Evolutionary conservation across 2,888 invertebrate species (phyloP).

Genomic region (Zygaena filipendulae): DNA sequence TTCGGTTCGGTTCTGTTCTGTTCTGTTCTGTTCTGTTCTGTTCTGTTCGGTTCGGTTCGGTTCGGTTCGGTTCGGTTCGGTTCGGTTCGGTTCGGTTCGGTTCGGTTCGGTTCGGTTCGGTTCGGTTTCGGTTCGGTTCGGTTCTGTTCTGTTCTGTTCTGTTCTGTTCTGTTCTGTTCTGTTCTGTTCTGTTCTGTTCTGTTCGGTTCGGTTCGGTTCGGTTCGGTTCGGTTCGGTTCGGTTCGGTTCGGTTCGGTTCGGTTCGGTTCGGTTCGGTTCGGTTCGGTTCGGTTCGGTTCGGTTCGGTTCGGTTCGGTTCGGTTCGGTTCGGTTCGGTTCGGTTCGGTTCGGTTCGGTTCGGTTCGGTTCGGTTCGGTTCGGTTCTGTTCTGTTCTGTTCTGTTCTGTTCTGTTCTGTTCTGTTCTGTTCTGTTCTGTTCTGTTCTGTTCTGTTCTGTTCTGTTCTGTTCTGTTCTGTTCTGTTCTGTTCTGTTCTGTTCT

Average conservation of each 20-base stretch:
- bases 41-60: constrained; percentile 13
- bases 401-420: constrained; percentile 13
- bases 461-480: constrained; percentile 13
- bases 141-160: not conserved
- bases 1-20: constrained; percentile 10
- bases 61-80: constrained; percentile 6
- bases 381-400: too few relatives aligned
- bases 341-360: constrained; percentile 7
- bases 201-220: constrained; percentile 11
- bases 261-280: constrained; percentile 11
- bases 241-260: constrained; percentile 14
- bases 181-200: constrained; percentile 7
- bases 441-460: constrained; percentile 11
- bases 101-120: constrained; percentile 7
- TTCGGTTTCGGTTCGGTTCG: constrained; percentile 4
- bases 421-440: constrained; percentile 11
- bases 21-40: constrained; percentile 12
- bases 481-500: constrained; percentile 13
- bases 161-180: constrained; percentile 14
- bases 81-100: constrained; percentile 5
- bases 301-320: constrained; percentile 12
- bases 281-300: constrained; percentile 10
- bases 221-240: constrained; percentile 13
- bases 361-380: constrained; percentile 12
- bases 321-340: constrained; percentile 14